Conservation (phyloP, 2,888 invertebrate genomes). For the Spodoptera picta region DNA sequence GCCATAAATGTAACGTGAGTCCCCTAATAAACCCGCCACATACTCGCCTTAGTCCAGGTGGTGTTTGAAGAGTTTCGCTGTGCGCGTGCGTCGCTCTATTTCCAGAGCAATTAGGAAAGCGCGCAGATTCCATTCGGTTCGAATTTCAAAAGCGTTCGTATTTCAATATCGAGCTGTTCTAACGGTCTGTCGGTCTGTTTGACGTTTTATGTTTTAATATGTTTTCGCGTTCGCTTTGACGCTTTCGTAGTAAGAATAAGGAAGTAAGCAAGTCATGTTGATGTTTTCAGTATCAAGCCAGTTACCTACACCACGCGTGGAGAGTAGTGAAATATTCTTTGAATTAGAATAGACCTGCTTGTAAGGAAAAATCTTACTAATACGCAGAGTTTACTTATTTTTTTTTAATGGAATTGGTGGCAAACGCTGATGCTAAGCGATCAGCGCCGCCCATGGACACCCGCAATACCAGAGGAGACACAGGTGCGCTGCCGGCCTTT, state of each 20-base stretch:
- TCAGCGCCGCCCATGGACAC: too few relatives aligned
- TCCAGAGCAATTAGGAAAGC: conserved; percentile 82
- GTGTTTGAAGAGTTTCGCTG: conserved; percentile 56
- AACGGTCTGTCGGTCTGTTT: conserved; percentile 29
- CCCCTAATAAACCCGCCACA: not conserved
- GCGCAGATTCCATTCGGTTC: conserved; percentile 68
- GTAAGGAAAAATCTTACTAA: too few relatives aligned
- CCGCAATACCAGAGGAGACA: too few relatives aligned
- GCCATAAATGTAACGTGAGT: not conserved
- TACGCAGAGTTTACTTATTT: too few relatives aligned
- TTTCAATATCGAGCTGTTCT: conserved; percentile 52
- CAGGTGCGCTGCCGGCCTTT: too few relatives aligned
- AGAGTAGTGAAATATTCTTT: too few relatives aligned
- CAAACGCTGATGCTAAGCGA: too few relatives aligned
- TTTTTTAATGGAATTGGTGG: too few relatives aligned
- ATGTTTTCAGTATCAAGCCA: conserved; percentile 16
- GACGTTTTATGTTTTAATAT: conserved; percentile 23
- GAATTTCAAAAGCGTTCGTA: conserved; percentile 73
- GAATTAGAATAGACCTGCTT: too few relatives aligned
- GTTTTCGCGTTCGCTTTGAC: not conserved
- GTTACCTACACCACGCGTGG: too few relatives aligned
- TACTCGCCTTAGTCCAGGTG: conserved; percentile 71
- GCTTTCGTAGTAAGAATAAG: too few relatives aligned
- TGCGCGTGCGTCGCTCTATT: conserved; percentile 72
- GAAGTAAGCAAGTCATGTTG: too few relatives aligned